Conservation (phyloP, 2,113 vertebrate genomes). For the Atrichornis clamosus region DNA sequence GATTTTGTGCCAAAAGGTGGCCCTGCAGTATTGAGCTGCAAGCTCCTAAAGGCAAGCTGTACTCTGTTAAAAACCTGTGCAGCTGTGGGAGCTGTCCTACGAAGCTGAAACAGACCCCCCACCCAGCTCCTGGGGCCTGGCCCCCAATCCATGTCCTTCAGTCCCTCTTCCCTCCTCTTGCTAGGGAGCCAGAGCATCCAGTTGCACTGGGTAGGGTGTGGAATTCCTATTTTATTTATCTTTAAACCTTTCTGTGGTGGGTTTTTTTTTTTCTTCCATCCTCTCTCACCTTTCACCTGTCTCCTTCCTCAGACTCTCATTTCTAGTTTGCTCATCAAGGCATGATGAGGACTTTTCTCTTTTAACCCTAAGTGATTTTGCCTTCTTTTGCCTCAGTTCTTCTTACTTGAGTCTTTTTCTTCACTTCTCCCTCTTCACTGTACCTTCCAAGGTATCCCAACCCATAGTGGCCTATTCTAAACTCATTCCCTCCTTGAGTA, state of each 20-base stretch:
- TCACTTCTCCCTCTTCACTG: background rate
- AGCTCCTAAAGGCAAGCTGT: background rate
- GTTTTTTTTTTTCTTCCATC: background rate
- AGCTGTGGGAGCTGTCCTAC: accelerated
- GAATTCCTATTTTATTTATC: background rate
- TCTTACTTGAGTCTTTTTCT: background rate
- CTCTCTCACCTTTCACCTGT: background rate
- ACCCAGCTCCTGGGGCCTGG: background rate
- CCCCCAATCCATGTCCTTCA: background rate
- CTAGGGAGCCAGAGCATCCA: background rate
- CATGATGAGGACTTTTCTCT: background rate
- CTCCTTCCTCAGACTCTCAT: background rate
- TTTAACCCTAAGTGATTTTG: background rate
- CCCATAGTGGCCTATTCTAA: background rate
- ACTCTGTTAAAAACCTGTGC: background rate
- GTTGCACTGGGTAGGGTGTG: background rate
- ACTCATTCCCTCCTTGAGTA: background rate
- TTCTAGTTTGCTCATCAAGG: background rate
- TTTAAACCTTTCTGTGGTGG: background rate
- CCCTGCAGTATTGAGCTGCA: background rate
- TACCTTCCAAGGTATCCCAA: background rate
- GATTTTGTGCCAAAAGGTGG: conserved; percentile 8
- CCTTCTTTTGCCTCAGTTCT: background rate
- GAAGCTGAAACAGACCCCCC: background rate
- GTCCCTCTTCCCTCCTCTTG: background rate